Conservation (phyloP, 2,797 vertebrate species). For the Enoplosus armatus region DNA sequence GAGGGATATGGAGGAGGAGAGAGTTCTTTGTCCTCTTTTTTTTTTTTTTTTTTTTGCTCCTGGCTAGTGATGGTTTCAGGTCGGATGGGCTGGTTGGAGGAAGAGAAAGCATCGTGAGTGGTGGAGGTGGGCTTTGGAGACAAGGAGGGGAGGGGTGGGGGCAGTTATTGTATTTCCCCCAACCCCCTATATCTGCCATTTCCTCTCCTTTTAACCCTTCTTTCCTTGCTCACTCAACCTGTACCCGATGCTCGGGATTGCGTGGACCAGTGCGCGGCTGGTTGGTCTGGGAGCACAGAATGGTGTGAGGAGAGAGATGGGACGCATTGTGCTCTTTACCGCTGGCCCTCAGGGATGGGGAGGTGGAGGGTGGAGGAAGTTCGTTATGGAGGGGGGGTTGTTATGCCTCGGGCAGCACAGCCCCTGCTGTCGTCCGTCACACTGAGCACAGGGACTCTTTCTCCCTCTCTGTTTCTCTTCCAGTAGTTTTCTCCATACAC, state of each 20-base stretch:
- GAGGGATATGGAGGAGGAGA: conserved; percentile 22
- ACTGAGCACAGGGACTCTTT: conserved; percentile 65
- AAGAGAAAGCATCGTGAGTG: conserved; percentile 39
- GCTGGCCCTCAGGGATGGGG: conserved; percentile 61
- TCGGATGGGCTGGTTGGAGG: conserved; percentile 37
- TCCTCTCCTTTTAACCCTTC: conserved; percentile 48
- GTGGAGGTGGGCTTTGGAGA: conserved; percentile 39
- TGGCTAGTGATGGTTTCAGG: conserved; percentile 51
- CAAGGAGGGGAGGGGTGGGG: not conserved
- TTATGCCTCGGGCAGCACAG: conserved; percentile 69
- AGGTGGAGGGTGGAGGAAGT: conserved; percentile 48
- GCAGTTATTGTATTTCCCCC: conserved; percentile 12
- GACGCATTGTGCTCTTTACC: conserved; percentile 74
- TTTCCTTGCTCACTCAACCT: conserved; percentile 56
- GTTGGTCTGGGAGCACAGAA: conserved; percentile 48
- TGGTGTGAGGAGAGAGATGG: conserved; percentile 52
- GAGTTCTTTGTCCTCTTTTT: conserved; percentile 11
- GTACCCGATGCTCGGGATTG: conserved; percentile 47
- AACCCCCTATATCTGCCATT: conserved; percentile 20
- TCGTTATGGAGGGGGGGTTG: conserved; percentile 50
- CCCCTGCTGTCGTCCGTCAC: conserved; percentile 76
- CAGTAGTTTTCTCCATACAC: conserved; percentile 48
- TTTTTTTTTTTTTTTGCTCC: conserved; percentile 40
- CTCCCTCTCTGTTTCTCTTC: conserved; percentile 49
- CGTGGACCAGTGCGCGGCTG: conserved; percentile 44